Base-by-base conservation (phyloP, 2,113 vertebrate genomes). In the Oreochromis tanganicae region DNA sequence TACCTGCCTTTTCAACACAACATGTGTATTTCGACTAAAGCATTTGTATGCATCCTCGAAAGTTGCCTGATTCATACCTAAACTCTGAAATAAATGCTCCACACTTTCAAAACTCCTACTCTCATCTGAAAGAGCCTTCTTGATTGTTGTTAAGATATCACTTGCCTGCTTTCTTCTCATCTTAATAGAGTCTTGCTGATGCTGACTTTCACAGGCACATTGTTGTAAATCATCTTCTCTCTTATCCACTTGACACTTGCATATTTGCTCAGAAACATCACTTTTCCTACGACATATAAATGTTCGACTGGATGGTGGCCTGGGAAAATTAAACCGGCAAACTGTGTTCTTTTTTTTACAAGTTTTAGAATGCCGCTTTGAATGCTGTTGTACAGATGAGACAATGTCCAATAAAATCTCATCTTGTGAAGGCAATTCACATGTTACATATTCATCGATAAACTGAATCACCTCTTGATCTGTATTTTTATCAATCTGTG, bases 371-470 rank as follows among this genome's bases (percentile, higher is more conserved):
- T 54, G 52, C 4, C 5, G 3, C 19, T 54, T 54, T 54, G 46
- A 50, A 17, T 55, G 52, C 52, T 55, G n/a, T n/a, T 52, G 50
- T 19, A 52, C 17, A 52, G 0, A 52, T 19, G 8, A 19, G 1
- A 52, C 17, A 9, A n/a, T 54, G 1, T 54, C 50, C 19, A 54
- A 54, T 19, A 54, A n/a, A n/a, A 1, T n/a, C 0, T 54, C 19
- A 54, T 54, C 50, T n/a, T 54, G 50, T 9, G 50, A 54, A 54
- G 50, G 19, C 2, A 54, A 54, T 54, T 54, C 17, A n/a, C 50
- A 54, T 0, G 19, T n/a, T n/a, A 54, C 1, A 54, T 54, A 54
- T 0, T 54, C 1, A 54, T 54, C 50, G 0, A 54, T 54, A 54
- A 54, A n/a, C 50, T 54, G 50, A 54, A 0, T 54, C 0, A n/a